Conservation (phyloP, 1,140 invertebrate genomes). For the Cephus cinctus region DNA sequence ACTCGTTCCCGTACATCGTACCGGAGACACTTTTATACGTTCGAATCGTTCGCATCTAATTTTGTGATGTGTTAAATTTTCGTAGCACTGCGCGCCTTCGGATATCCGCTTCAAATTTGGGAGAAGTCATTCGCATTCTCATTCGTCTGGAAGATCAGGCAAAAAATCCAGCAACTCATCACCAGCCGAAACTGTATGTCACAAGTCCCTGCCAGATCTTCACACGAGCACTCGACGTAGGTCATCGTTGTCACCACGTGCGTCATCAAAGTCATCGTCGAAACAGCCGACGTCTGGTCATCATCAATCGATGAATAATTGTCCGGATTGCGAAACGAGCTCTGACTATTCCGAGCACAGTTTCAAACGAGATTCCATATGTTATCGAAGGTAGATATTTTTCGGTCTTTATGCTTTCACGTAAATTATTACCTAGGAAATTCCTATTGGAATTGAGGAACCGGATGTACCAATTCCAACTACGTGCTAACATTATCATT, state of each 20-base stretch:
- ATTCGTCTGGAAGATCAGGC: constrained; percentile 52
- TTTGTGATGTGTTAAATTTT: background rate
- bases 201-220: constrained; percentile 83
- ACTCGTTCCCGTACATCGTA: too few species aligned
- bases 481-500: too few species aligned
- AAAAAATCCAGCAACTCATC: constrained; percentile 43
- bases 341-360: constrained; percentile 54
- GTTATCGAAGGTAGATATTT: constrained; percentile 48
- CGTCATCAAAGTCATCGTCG: constrained; percentile 45
- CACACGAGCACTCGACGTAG: constrained; percentile 65
- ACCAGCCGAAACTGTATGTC: constrained; percentile 57
- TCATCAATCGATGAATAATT: constrained; percentile 40
- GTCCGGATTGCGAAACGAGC: constrained; percentile 53
- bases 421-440: too few species aligned
- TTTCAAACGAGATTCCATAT: constrained; percentile 48
- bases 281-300: constrained; percentile 28
- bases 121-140: constrained; percentile 69
- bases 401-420: too few species aligned
- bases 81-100: constrained; percentile 33
- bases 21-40: too few species aligned
- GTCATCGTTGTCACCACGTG: constrained; percentile 53
- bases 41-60: background rate
- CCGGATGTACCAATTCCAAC: too few species aligned
- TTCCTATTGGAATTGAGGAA: too few species aligned
- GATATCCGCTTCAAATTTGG: constrained; percentile 51